Evolutionary conservation across 2,797 vertebrate species (phyloP).

Genomic region (Triplophysa yarkandensis): DNA sequence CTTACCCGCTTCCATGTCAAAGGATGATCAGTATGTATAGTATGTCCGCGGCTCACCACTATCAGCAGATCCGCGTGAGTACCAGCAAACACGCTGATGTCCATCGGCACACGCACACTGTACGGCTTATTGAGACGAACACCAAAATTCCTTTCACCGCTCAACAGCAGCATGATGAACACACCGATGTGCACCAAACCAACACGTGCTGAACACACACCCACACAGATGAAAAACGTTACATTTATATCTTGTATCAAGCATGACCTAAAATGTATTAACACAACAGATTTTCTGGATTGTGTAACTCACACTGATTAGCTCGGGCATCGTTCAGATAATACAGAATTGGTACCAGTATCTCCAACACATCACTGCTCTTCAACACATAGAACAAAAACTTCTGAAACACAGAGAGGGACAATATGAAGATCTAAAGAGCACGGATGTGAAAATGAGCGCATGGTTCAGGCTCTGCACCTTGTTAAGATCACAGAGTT

Average conservation of each 20-base stretch:
- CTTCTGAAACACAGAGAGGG: slow-evolving; percentile 77
- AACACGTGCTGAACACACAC: slow-evolving; percentile 81
- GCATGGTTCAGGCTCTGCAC: slow-evolving; percentile 67
- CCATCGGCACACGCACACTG: slow-evolving; percentile 92
- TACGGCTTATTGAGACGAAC: slow-evolving; percentile 98
- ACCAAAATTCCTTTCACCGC: slow-evolving; percentile 97
- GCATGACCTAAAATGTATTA: no score
- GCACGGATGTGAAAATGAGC: no score
- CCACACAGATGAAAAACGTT: background rate
- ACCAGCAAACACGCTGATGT: slow-evolving; percentile 97
- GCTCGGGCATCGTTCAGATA: slow-evolving; percentile 94
- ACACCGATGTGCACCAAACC: slow-evolving; percentile 98
- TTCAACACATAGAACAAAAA: slow-evolving; percentile 98
- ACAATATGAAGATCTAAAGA: background rate
- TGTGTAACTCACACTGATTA: slow-evolving; percentile 93
- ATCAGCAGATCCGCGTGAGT: slow-evolving; percentile 97
- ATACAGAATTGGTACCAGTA: slow-evolving; percentile 93
- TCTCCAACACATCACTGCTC: slow-evolving; percentile 94
- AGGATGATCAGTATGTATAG: no score
- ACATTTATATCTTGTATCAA: no score
- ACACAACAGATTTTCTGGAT: background rate
- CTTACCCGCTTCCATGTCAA: background rate
- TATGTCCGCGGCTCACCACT: slow-evolving; percentile 80
- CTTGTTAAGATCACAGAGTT: slow-evolving; percentile 99
- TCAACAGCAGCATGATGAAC: slow-evolving; percentile 94